A percentile compares a stretch with the other conserved stretches of the same genome.
These are phyloP conservation scores for Morinoia aosen DNA, from an alignment of 2,888 invertebrate genomes.

Conservation along the genomic window DNA sequence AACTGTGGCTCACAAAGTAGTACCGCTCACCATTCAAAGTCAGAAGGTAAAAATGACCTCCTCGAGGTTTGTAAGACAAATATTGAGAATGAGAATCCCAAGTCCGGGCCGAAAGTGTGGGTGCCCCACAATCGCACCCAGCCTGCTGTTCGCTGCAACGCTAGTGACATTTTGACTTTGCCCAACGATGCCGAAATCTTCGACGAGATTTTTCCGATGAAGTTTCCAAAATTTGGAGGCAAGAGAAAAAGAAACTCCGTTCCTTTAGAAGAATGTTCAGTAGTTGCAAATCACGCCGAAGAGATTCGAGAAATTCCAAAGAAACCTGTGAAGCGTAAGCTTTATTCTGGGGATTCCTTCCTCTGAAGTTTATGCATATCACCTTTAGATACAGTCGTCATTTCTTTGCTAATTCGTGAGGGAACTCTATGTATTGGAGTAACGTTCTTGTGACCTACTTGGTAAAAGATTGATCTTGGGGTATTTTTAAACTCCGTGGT, in stretches of 20 bases:
- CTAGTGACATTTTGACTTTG: neutral
- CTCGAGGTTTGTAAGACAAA: neutral
- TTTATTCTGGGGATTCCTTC: conserved; percentile 52
- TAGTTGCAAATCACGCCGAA: neutral
- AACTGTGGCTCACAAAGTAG: no score
- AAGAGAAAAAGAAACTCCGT: neutral
- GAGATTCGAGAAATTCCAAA: neutral
- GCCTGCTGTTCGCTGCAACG: conserved; percentile 1
- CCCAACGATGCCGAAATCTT: neutral
- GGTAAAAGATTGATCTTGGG: neutral
- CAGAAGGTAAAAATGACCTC: neutral
- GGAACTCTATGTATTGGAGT: neutral
- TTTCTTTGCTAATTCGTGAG: neutral
- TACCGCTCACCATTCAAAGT: neutral
- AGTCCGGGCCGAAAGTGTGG: neutral
- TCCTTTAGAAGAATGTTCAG: neutral
- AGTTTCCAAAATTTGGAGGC: neutral
- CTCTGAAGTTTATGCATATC: neutral
- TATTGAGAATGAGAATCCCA: neutral
- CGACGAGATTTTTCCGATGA: neutral
- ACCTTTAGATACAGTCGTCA: neutral
- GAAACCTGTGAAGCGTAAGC: conserved; percentile 33
- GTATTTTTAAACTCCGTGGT: no score
- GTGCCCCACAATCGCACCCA: conserved; percentile 11
- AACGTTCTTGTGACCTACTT: neutral